phyloP scores from a whole-genome alignment of 2,888 invertebrate species.

The Gastracanthus pulcherrimus region DNA sequence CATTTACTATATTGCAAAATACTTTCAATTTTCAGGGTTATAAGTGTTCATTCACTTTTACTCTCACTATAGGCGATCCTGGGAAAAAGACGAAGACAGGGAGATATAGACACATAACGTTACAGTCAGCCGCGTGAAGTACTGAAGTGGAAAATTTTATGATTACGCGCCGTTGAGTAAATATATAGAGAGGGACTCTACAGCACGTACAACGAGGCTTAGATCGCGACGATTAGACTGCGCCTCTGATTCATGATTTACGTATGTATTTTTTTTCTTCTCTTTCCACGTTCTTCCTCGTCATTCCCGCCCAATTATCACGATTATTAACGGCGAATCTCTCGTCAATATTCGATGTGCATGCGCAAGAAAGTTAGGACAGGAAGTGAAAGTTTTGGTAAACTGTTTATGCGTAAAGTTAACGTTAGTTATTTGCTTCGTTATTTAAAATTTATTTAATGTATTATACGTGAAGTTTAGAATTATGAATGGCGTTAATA shows the following conservation, averaged over 20 bases:
- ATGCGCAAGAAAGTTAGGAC: neutral
- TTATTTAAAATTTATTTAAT: neutral
- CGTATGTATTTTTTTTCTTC: neutral
- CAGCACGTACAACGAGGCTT: neutral
- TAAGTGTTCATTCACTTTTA: conserved; percentile 44
- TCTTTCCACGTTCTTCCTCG: neutral
- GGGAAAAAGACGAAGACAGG: neutral
- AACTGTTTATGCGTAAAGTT: neutral
- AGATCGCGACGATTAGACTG: neutral
- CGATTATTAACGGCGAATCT: neutral
- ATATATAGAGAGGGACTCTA: neutral
- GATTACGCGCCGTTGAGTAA: conserved; percentile 13
- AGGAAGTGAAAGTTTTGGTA: neutral
- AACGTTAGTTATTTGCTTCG: neutral
- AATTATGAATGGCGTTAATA: no score
- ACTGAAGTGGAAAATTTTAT: conserved; percentile 31
- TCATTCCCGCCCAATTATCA: neutral
- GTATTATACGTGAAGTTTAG: neutral
- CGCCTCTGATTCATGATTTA: neutral
- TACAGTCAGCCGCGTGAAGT: neutral
- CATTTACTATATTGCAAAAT: conserved; percentile 24
- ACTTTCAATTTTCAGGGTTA: conserved; percentile 55
- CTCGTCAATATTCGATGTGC: neutral
- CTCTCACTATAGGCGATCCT: conserved; percentile 16
- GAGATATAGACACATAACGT: neutral